Evolutionary conservation across 2,797 vertebrate species (phyloP), one percentile per base, ranked within the genome.

Genomic region (Phoebastria nigripes): DNA sequence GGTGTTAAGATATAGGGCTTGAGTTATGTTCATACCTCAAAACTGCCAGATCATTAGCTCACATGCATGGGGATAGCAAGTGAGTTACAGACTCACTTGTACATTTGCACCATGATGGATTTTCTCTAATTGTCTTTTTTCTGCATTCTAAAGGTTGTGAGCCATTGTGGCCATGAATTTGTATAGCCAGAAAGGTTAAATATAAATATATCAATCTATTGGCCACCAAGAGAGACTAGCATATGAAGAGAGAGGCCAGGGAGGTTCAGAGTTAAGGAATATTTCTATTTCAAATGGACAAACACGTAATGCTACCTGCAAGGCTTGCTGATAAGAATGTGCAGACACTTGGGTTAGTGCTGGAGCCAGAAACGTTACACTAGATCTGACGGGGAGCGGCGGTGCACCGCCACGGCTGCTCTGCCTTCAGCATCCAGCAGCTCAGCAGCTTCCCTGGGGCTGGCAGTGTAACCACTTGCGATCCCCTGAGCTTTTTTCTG

Each of bases 311-410:
- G 6, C 70, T 96, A 96, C 90, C 95, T 96, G 70, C 47, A 79
- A 73, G 70, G n/a, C 46, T 69, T 94, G 58, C 66, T 90, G 96
- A 94, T 97, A 96, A 96, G 90, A 91, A 91, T 47, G 66, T 76
- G 82, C 89, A 95, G 94, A 91, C 87, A 17, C 66, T 76, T 62
- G n/a, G 65, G 82, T 74, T 90, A 76, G 52, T 35, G 56, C 81
- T 95, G 90, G 87, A 96, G 96, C 84, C 94, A 92, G 89, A 70
- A 89, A 95, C 0, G 0, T 79, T 93, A 94, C 78, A 66, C 74
- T 59, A 89, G 35, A 82, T 92, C 94, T 89, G 90, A 84, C 8
- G 5, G 3, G 4, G 70, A 89, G 20, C 11, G 39, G 58, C 0
- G 2, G 52, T 61, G 61, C 62, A 47, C 17, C 4, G 5, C 67